Evolutionary conservation across 2,888 invertebrate species (phyloP).

Genomic region (Seira musarum): DNA sequence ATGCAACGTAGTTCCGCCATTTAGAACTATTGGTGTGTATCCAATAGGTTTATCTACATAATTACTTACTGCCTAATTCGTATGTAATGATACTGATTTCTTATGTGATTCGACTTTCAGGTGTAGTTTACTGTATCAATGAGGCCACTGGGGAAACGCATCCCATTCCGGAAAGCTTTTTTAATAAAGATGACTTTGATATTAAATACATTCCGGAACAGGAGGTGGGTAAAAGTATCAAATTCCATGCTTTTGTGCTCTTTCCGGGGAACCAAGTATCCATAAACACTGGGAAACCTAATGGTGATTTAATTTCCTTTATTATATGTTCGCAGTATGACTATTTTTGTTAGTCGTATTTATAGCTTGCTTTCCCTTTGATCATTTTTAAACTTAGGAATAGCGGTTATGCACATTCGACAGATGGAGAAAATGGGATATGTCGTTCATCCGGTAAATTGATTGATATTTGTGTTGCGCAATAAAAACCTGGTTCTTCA

Average conservation of each 20-base stretch:
- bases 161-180: conserved; percentile 44
- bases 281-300: conserved; percentile 20
- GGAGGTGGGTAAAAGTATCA: conserved; percentile 23
- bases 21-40: conserved; percentile 49
- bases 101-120: too few species aligned
- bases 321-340: not conserved
- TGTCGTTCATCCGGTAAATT: conserved; percentile 41
- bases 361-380: not conserved
- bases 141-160: not conserved
- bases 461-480: not conserved
- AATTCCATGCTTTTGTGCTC: conserved; percentile 44
- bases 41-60: too few species aligned
- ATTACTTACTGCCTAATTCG: conserved; percentile 19
- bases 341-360: not conserved
- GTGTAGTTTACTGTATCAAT: conserved; percentile 44
- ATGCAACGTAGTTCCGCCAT: conserved; percentile 52
- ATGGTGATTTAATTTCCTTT: conserved; percentile 36
- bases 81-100: not conserved
- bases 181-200: conserved; percentile 42
- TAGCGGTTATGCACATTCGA: conserved; percentile 46
- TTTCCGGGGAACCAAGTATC: conserved; percentile 36
- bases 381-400: conserved; percentile 20
- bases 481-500: not conserved
- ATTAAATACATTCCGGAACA: conserved; percentile 51
- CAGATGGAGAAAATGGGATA: conserved; percentile 48